Conservation (phyloP, 2,888 invertebrate genomes). For the Tridacna crocea region DNA sequence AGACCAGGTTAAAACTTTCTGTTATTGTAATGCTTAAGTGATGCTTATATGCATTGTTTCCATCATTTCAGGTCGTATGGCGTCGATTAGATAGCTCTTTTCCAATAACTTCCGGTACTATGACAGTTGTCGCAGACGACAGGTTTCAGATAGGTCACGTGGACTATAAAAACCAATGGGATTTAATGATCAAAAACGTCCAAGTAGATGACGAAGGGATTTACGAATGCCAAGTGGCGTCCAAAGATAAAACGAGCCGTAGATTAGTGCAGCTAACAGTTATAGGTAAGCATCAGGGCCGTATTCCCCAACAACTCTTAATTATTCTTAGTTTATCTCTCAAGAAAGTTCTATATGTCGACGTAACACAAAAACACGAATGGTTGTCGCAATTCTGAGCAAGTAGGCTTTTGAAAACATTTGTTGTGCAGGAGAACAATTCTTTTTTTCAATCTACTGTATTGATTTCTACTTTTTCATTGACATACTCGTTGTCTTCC, state of each 20-base stretch:
- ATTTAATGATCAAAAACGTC: slow-evolving; percentile 64
- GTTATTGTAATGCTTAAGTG: no score
- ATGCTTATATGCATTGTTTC: background rate
- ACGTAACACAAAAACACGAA: no score
- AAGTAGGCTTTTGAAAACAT: no score
- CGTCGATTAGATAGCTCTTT: slow-evolving; percentile 48
- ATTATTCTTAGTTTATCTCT: no score
- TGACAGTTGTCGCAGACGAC: slow-evolving; percentile 56
- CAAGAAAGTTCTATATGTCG: no score
- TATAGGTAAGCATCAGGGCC: slow-evolving; percentile 38
- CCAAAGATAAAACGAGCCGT: slow-evolving; percentile 48
- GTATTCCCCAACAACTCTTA: no score
- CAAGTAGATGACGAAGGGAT: slow-evolving; percentile 57
- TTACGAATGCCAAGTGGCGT: slow-evolving; percentile 61
- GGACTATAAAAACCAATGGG: slow-evolving; percentile 60
- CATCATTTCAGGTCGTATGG: slow-evolving; percentile 52
- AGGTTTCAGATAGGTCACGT: slow-evolving; percentile 59
- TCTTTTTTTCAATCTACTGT: no score
- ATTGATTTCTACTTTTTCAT: no score
- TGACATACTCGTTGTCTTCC: no score
- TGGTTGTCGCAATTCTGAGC: no score
- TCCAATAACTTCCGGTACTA: slow-evolving; percentile 58
- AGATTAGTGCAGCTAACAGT: slow-evolving; percentile 52
- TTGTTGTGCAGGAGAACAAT: no score
- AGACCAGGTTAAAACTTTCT: no score